phyloP scores from a whole-genome alignment of 2,797 vertebrate species.

The Notolabrus celidotus region DNA sequence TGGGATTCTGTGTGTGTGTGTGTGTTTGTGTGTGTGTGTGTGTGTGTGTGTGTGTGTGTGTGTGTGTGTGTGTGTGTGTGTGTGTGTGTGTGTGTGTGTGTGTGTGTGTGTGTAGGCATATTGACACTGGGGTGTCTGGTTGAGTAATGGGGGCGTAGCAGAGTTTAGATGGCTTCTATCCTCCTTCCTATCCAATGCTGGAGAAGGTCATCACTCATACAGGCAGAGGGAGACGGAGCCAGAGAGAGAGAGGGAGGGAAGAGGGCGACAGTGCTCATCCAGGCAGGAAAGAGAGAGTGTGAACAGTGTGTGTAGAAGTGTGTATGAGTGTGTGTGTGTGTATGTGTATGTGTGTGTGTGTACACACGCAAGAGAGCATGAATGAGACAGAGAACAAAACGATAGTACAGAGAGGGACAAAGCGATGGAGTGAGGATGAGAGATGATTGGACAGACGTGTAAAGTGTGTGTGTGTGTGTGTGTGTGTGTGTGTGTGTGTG shows the following conservation, averaged over 20 bases:
- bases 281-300: constrained; percentile 38
- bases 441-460: constrained; percentile 4
- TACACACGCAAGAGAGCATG: constrained; percentile 6
- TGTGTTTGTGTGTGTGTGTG: constrained; percentile 14
- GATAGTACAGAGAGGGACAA: constrained; percentile 3
- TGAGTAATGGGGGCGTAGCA: constrained; percentile 69
- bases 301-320: constrained; percentile 12
- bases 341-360: constrained; percentile 4
- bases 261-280: constrained; percentile 30
- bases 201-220: constrained; percentile 70
- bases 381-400: constrained; percentile 29
- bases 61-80: constrained; percentile 5
- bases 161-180: constrained; percentile 74
- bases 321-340: constrained; percentile 25
- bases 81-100: neutral
- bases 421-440: constrained; percentile 13
- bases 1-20: constrained; percentile 34
- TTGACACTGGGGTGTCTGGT: constrained; percentile 66
- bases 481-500: neutral
- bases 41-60: neutral
- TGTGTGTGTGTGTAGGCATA: constrained; percentile 20
- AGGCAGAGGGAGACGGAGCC: constrained; percentile 33
- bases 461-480: neutral
- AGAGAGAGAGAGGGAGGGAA: neutral
- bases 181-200: constrained; percentile 60